Evolutionary conservation across 2,797 vertebrate genomes (phyloP), one percentile per base, ranked within the genome.

Genomic region (Tenualosa ilisha): DNA sequence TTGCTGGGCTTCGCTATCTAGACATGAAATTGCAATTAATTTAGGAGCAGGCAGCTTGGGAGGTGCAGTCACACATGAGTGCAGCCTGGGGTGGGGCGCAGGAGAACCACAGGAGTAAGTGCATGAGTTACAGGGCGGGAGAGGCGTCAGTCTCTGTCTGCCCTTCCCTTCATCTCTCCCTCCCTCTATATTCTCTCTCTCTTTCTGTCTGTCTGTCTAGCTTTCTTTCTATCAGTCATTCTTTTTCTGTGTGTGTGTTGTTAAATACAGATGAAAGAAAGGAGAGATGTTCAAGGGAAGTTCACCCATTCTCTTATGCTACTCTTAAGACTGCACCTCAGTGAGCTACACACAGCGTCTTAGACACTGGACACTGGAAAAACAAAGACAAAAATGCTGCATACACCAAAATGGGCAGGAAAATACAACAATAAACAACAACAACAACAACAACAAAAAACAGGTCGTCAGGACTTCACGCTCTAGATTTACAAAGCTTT

Each of bases 11-110:
- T 79, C 72, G 72, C 6, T 79, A 79, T 79, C 84, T 81, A 88
- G 90, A 93, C 93, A 95, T 94, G 93, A 94, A 93, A 94, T 91
- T 90, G 92, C 93, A 94, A 94, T 94, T 94, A 94, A 94, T 94
- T 94, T 93, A 90, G 90, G 92, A 91, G 17, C 72, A 79, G 72
- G 17, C 72, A 92, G 90, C 84, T 86, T 86, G 89, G 88, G 91
- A 92, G 91, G 89, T 92, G 89, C 89, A 89, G 94, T 95, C 91
- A 93, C 93, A 93, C 92, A 93, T 92, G 93, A 94, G 91, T 92
- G 93, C 92, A 89, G 93, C 88, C 92, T 90, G 93, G 91, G 91
- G 92, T 89, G 93, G 91, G 92, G 91, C 88, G 88, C 91, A 0
- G 88, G 49, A 3, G 90, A 93, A 93, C 89, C 92, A 93, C 90